Base-by-base conservation (phyloP, 2,113 vertebrate species). In the Panthera uncia region DNA sequence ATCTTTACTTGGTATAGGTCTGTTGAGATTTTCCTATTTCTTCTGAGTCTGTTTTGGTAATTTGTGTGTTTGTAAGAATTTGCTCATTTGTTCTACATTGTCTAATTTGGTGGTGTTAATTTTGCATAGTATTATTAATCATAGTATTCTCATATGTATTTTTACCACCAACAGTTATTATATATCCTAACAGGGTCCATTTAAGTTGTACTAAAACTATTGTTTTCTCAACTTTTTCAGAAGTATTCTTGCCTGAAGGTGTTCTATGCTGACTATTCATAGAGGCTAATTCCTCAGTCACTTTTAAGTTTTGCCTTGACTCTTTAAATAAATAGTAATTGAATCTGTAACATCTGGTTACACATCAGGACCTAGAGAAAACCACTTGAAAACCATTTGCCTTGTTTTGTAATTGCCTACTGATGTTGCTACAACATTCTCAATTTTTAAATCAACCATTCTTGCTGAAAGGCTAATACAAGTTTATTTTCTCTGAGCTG, bases 401-500 rank as follows among this genome's bases (percentile, higher is more conserved):
- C 33, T 76, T 86, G 15, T 52, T 92, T 91, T 84, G 4, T 83
- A 71, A 83, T 83, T 91, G 48, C 25, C 41, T 83, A 23, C 66
- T 89, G 52, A 74, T 85, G 19, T 78, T 79, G 55, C 41, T 91
- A 27, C n/a, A 71, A 6, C 89, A 15, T 94, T 21, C 23, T 93
- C 52, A 89, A 8, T 78, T 96, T 84, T 89, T 78, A 50, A 74
- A 69, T 69, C 33, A 91, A 6, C 10, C 27, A 15, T 88, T 69
- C 29, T 94, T 96, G 45, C 61, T 81, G 33, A 79, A 96, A 89
- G 57, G 27, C 36, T 91, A 50, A 57, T 82, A 78, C 19, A 83
- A 78, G 31, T 87, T 97, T 68, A 38, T 89, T 96, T 94, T 91
- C 87, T 95, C 21, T 91, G 76, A 82, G 61, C 50, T 79, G 15